These are phyloP conservation scores for Oryzias woworae DNA, from an alignment of 2,113 vertebrate genomes.

Conservation along the genomic window DNA sequence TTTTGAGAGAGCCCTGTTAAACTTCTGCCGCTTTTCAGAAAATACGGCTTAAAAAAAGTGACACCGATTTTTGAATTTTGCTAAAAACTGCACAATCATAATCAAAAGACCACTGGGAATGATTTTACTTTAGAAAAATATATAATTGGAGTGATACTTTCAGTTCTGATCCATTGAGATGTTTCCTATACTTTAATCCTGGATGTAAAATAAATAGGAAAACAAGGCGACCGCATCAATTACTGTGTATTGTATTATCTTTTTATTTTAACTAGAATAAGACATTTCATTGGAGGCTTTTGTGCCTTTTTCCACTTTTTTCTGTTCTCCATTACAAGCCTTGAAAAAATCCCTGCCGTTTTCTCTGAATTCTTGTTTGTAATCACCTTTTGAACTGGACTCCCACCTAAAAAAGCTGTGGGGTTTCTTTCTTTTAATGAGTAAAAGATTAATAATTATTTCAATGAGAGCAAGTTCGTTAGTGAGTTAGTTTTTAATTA, in stretches of 20 bases:
- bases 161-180: constrained; percentile 34
- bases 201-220: too few relatives aligned
- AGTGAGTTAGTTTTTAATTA: constrained; percentile 31
- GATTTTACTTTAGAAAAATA: too few relatives aligned
- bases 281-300: not conserved
- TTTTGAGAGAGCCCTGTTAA: too few relatives aligned
- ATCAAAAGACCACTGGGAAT: too few relatives aligned
- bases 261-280: not conserved
- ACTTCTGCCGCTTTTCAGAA: too few relatives aligned
- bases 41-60: too few relatives aligned
- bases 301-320: not conserved
- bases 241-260: too few relatives aligned
- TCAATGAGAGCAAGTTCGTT: not conserved
- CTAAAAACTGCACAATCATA: too few relatives aligned
- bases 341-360: not conserved
- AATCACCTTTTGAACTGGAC: not conserved
- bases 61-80: too few relatives aligned
- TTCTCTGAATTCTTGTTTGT: not conserved
- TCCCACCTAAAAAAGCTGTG: not conserved
- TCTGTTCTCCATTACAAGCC: not conserved
- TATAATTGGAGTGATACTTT: not conserved
- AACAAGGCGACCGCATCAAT: too few relatives aligned
- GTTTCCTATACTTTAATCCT: not conserved
- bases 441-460: constrained; percentile 5
- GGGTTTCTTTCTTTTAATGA: constrained; percentile 2